Base-by-base conservation (phyloP, 2,113 vertebrate genomes). In the Rostratula benghalensis region DNA sequence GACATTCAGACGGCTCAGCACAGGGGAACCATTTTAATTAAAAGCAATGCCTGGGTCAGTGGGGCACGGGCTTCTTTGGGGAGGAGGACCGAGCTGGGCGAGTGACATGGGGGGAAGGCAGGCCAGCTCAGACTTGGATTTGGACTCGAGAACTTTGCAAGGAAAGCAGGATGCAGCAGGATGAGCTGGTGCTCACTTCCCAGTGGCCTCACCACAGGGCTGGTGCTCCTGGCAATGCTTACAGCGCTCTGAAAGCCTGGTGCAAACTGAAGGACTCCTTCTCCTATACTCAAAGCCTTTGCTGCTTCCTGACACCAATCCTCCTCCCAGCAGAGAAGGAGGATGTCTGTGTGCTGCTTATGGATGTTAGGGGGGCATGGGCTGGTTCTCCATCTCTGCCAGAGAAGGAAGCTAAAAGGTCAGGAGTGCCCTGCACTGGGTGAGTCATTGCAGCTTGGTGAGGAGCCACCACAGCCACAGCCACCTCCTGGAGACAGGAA, bases 1-100 rank as follows among this genome's bases (percentile, higher is more conserved):
- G 92, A 73, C 67, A 51, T 74, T 74, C 45, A 79, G 90, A 71
- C 11, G 1, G 80, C 12, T 2, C 74, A 76, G 56, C 0, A 3
- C 78, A 85, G 75, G 71, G 56, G 43, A 83, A 63, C 45, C 22
- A 39, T 85, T 93, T 89, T 94, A 94, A 96, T 95, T 85, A 94
- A 96, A 94, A 88, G 73, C 2, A 23, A 54, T 54, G 59, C 37
- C 83, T 54, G 85, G 56, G 59, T 86, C 85, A 87, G 93, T 7
- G 0, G 92, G 75, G 59, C 74, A 76, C n/a, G 15, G 59, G 59
- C 51, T 86, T 74, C 70, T 85, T 30, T 54, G 41, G 63, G 22
- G 61, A 81, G 87, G 91, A 94, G 45, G n/a, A 87, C 35, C 27
- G 41, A 87, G 41, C 37, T 39, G 59, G 15, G n/a, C 25, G n/a